A percentile compares a stretch with the other conserved stretches of the same genome.
Evolutionary conservation across 53 echinoderm and acorn worm species (phyloP).

Genomic region (Crossaster papposus): DNA sequence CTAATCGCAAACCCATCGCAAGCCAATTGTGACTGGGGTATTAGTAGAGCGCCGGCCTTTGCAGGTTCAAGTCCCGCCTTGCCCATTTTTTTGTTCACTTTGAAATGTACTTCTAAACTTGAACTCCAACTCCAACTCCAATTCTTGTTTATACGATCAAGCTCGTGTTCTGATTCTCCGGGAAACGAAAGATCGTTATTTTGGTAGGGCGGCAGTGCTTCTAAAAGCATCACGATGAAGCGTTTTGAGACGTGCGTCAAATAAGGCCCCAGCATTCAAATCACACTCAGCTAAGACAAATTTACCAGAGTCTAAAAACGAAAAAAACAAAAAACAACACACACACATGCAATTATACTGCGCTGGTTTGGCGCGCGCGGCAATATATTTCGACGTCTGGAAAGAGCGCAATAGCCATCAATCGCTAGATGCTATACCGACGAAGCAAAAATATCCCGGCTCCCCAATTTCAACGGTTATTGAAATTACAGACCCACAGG

Average conservation of each 20-base stretch:
- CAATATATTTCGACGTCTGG: slow-evolving; percentile 21
- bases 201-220: too few species aligned
- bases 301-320: not conserved
- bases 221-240: too few species aligned
- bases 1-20: too few species aligned
- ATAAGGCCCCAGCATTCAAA: slow-evolving; percentile 1
- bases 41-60: too few species aligned
- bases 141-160: too few species aligned
- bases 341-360: not conserved
- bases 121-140: too few species aligned
- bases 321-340: slow-evolving; percentile 1
- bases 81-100: too few species aligned
- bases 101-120: too few species aligned
- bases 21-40: too few species aligned
- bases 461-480: not conserved
- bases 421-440: not conserved
- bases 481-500: not conserved
- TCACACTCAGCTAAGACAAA: not conserved
- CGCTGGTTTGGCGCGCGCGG: slow-evolving; percentile 9
- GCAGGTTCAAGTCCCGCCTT: too few species aligned
- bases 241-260: not conserved
- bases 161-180: too few species aligned
- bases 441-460: not conserved
- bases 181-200: too few species aligned
- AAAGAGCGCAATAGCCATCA: not conserved